Conservation (phyloP, 30 jellyfish, hydroid and myxozoan genomes). For the Sanderia malayensis region DNA sequence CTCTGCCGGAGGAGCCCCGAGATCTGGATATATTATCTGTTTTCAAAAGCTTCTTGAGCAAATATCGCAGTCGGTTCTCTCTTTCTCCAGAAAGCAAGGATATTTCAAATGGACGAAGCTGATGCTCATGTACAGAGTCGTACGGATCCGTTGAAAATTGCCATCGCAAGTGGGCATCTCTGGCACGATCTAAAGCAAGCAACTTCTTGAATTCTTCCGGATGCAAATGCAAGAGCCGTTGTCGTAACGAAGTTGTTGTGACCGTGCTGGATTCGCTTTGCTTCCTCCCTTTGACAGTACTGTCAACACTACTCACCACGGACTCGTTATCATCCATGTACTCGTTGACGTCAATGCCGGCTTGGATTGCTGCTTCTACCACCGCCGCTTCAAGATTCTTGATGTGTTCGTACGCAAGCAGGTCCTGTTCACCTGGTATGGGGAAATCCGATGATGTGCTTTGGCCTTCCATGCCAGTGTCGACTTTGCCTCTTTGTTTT, state of each 20-base stretch:
- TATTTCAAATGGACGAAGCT: conserved; percentile 78
- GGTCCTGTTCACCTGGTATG: conserved; percentile 71
- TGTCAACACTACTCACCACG: conserved; percentile 5
- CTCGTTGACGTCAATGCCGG: conserved; percentile 35
- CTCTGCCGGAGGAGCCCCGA: conserved; percentile 36
- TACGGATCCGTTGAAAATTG: conserved; percentile 94
- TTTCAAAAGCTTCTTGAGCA: conserved; percentile 40
- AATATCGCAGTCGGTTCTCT: conserved; percentile 55
- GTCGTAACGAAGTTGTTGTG: conserved; percentile 68
- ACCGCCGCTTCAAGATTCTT: conserved; percentile 69
- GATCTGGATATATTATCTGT: conserved; percentile 56
- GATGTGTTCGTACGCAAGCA: conserved; percentile 76
- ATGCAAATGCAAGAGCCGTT: conserved; percentile 73
- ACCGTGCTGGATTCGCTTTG: neutral
- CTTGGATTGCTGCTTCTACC: conserved; percentile 64
- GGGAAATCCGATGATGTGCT: conserved; percentile 6
- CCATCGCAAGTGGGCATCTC: conserved; percentile 97
- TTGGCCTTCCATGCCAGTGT: conserved; percentile 40
- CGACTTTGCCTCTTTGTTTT: conserved; percentile 75
- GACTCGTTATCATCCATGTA: conserved; percentile 39
- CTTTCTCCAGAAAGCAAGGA: conserved; percentile 80
- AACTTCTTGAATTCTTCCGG: conserved; percentile 95
- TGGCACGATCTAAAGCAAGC: conserved; percentile 87
- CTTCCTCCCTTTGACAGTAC: neutral
- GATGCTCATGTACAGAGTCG: conserved; percentile 97